phyloP scores from a whole-genome alignment of 30 jellyfish, hydroid and myxozoan species.

The Cassiopea andromeda region DNA sequence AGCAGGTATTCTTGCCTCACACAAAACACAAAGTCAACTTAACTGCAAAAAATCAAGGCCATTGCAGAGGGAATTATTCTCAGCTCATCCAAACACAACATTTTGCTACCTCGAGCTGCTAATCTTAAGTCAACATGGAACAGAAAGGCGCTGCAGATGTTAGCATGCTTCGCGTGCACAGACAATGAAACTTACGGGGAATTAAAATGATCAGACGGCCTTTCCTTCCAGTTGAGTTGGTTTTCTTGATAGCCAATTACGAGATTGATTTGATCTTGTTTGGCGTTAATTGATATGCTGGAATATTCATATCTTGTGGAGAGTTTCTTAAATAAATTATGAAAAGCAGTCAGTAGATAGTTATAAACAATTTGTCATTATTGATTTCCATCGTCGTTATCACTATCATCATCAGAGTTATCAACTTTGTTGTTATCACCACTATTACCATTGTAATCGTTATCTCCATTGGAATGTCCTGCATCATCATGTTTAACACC shows the following conservation, averaged over 20 bases:
- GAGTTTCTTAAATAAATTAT: not conserved
- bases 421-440: not conserved
- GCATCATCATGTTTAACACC: not conserved
- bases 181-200: not conserved
- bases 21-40: too few species aligned
- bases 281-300: not conserved
- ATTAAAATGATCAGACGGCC: not conserved
- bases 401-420: not conserved
- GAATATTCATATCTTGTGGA: not conserved
- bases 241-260: constrained; percentile 6
- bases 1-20: too few species aligned
- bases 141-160: not conserved
- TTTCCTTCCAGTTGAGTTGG: not conserved
- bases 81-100: too few species aligned
- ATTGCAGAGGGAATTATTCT: too few species aligned
- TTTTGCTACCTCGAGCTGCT: not conserved
- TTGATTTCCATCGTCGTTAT: not conserved
- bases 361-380: not conserved
- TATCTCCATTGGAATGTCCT: not conserved
- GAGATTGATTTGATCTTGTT: not conserved
- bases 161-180: not conserved
- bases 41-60: too few species aligned
- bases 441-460: not conserved
- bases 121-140: not conserved
- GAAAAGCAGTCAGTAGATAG: not conserved